These are phyloP conservation scores for Chunga burmeisteri DNA, from an alignment of 2,113 vertebrate genomes.

Conservation along the genomic window DNA sequence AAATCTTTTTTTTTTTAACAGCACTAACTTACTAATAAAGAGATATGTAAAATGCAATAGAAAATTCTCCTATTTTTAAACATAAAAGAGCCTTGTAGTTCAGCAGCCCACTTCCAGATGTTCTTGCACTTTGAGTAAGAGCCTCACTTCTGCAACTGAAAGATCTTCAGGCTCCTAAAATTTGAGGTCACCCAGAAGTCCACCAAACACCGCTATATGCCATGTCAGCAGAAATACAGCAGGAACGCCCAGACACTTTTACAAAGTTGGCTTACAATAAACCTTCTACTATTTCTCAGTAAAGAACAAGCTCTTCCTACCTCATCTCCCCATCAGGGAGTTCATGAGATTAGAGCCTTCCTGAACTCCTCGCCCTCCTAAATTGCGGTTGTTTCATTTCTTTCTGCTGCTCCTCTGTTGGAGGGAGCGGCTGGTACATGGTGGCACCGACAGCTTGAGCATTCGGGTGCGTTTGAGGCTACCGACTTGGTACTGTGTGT, in stretches of 20 bases:
- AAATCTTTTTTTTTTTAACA: neutral
- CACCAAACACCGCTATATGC: neutral
- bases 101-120: neutral
- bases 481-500: neutral
- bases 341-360: neutral
- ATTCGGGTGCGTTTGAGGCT: neutral
- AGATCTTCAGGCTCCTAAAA: neutral
- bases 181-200: neutral
- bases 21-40: neutral
- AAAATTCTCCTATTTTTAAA: neutral
- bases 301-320: slow-evolving; percentile 9
- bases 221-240: neutral
- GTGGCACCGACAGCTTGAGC: neutral
- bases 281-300: neutral
- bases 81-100: neutral
- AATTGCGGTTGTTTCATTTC: neutral
- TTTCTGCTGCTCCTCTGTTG: neutral
- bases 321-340: neutral
- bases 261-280: neutral
- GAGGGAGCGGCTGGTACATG: neutral
- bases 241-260: neutral
- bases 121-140: neutral
- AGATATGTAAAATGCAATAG: neutral
- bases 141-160: neutral
- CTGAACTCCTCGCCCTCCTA: neutral